Base-by-base conservation (phyloP, 2,888 invertebrate genomes). In the Drosophila mettleri region DNA sequence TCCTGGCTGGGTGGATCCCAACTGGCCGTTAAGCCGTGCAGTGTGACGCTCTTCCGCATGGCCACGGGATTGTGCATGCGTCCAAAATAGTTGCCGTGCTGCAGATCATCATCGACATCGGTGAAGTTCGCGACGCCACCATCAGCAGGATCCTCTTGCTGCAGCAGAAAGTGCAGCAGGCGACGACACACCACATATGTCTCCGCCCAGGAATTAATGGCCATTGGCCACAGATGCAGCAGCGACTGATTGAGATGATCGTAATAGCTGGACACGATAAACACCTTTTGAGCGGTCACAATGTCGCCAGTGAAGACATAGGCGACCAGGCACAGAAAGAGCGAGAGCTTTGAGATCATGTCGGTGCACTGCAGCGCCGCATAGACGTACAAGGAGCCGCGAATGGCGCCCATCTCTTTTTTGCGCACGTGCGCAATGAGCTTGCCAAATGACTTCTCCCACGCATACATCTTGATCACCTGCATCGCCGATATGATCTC, bases 381-480 rank as follows among this genome's bases (percentile, higher is more conserved):
- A 43, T 95, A 93, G 0, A 96, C 93, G 91, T 95, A 95, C 0
- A 94, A 94, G 71, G 94, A 94, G 57, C 94, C 94, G 59, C 94
- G 93, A 43, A 96, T 94, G 5, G 95, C 94, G 51, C 93, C 93
- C 91, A 96, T 94, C 92, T 96, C 96, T 90, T 94, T 95, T 82
- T 94, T 94, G 80, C 98, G 93, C 0, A 97, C 95, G 31, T 94
- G 92, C 1, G 94, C 95, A 4, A 98, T 95, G 33, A 97, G 93
- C 51, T 93, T 93, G 0, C 95, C 95, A 87, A 97, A 97, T 0
- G 96, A 96, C 38, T 94, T 94, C 91, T 97, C 97, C 95, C 97
- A 97, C 0, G 96, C 95, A 88, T 97, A 97, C 97, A 97, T 97
- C 91, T 97, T 97, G 80, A 97, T 96, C 0, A 97, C 95, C 72